Evolutionary conservation across 2,888 invertebrate species (phyloP), one percentile per base, ranked within the genome.

Genomic region (Drosophila eohydei): DNA sequence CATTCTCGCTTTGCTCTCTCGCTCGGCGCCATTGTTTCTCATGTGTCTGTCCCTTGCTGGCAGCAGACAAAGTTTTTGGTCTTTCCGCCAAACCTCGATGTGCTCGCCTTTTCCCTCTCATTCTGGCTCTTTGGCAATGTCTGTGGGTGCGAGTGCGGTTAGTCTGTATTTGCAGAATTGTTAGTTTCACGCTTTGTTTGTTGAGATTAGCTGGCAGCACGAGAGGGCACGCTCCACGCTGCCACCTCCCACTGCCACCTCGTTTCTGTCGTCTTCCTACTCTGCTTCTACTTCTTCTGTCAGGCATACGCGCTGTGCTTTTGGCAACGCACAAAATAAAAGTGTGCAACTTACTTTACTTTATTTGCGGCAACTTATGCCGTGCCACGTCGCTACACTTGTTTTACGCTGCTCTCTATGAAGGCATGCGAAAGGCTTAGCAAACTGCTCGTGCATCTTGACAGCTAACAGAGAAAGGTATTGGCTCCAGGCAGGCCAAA

Each of bases 91-190:
- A 16, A 12, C 26, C 40, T 32, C 48, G 48, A 50, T 30, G n/a
- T 48, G 30, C 30, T 14, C 44, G n/a, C 5, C 48, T 2, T 30
- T n/a, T 21, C 21, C n/a, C 28, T 3, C 4, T 21, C 21, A 21
- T 21, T 21, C 21, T 21, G 21, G 21, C 21, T 21, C 26, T n/a
- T 14, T 34, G 44, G 6, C 43, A 14, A 41, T 59, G 44, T 78
- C 51, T 73, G 61, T 56, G 71, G 54, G 66, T 64, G 69, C 50
- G 54, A 50, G 51, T 83, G 84, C 71, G 88, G 82, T 81, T 85
- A 81, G 86, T 83, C 83, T 81, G 83, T 83, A 81, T 84, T 85
- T 88, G 83, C 80, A 64, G 76, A 80, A 86, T 88, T 88, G 83
- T 83, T 86, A 77, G 78, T 77, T 73, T 80, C 74, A 73, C 76